Percentiles rank a stretch among this genome's conserved stretches.
These are phyloP conservation scores for Agapornis roseicollis DNA, from an alignment of 2,113 vertebrate species.

Conservation along the genomic window DNA sequence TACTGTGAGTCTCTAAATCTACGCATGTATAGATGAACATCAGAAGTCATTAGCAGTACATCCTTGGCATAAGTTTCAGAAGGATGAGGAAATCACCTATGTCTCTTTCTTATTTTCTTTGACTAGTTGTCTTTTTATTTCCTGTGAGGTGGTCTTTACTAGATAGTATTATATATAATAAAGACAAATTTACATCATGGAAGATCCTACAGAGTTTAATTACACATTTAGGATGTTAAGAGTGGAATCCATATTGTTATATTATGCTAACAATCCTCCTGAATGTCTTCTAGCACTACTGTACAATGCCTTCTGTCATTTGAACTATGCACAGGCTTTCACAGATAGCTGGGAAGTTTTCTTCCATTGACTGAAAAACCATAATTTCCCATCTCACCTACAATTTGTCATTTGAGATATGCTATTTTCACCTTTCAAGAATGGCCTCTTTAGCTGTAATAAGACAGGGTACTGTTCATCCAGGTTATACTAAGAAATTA, in stretches of 20 bases:
- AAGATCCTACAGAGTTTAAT: neutral
- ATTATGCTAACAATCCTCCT: neutral
- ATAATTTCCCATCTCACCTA: neutral
- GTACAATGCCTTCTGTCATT: neutral
- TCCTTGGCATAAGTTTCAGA: neutral
- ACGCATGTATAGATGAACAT: accelerated
- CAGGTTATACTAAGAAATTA: neutral
- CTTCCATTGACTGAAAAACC: neutral
- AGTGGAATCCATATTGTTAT: neutral
- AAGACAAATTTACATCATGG: neutral
- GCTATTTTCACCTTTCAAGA: neutral
- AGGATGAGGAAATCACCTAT: neutral
- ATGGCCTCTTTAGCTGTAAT: neutral
- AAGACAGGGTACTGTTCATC: neutral
- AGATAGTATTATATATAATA: neutral
- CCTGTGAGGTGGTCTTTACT: neutral
- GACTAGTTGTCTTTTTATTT: neutral
- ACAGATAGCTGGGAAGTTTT: neutral
- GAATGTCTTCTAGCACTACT: neutral
- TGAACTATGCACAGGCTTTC: neutral
- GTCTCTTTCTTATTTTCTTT: neutral
- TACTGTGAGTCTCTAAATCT: neutral
- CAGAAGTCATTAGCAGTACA: neutral
- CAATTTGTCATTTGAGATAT: neutral
- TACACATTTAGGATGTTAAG: neutral